phyloP scores from a whole-genome alignment of 2,113 vertebrate genomes.

The Holacanthus passer region DNA sequence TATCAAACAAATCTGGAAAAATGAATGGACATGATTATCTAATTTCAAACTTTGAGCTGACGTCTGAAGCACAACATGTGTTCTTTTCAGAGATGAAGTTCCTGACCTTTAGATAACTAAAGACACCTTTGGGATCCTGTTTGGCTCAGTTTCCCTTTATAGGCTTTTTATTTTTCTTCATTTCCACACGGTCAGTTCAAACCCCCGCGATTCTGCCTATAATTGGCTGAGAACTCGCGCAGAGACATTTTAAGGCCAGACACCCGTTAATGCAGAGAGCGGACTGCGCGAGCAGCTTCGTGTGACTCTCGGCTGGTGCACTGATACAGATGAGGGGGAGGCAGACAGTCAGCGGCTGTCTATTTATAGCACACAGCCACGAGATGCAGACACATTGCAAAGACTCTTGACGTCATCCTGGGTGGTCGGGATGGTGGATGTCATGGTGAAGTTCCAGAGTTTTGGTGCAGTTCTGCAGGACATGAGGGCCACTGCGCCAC shows the following conservation, averaged over 20 bases:
- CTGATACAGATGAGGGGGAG: conserved; percentile 62
- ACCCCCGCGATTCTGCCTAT: background rate
- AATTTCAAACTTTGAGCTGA: background rate
- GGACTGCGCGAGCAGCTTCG: conserved; percentile 29
- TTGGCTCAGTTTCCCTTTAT: conserved; percentile 26
- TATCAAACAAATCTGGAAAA: background rate
- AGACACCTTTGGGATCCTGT: background rate
- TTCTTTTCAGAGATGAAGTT: background rate
- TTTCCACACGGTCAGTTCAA: background rate
- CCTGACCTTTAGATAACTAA: conserved; percentile 23
- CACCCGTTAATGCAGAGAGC: conserved; percentile 28
- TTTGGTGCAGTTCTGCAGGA: background rate
- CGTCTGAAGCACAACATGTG: background rate
- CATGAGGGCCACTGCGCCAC: too few relatives aligned
- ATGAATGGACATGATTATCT: background rate
- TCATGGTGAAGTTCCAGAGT: conserved; percentile 13
- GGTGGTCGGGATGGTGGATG: background rate
- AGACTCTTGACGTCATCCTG: conserved; percentile 33
- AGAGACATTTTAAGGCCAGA: conserved; percentile 11
- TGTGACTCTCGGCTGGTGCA: conserved; percentile 47
- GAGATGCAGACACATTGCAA: conserved; percentile 52
- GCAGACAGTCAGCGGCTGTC: conserved; percentile 48
- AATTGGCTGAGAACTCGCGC: conserved; percentile 35
- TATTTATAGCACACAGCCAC: conserved; percentile 64
- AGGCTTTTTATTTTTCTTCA: conserved; percentile 18